phyloP scores from a whole-genome alignment of 2,113 vertebrate species.

The Sylvietta virens region DNA sequence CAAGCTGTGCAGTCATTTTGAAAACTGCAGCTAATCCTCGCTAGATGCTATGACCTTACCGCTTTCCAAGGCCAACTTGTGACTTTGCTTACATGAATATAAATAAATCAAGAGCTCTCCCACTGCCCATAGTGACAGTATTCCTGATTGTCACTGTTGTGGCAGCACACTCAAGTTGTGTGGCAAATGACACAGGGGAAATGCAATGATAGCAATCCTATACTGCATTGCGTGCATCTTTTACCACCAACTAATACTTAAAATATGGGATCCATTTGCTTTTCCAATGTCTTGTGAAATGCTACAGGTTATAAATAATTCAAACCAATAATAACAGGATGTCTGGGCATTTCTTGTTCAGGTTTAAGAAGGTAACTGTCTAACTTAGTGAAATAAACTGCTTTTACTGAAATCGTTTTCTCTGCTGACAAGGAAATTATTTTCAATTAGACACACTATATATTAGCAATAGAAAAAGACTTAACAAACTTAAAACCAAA shows the following conservation, averaged over 20 bases:
- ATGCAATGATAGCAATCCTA: not conserved
- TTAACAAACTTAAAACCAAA: not conserved
- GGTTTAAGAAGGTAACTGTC: not conserved
- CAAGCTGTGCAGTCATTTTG: not conserved
- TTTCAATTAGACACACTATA: not conserved
- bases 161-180: not conserved
- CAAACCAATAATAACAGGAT: slow-evolving; percentile 13
- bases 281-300: slow-evolving; percentile 16
- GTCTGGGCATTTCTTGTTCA: not conserved
- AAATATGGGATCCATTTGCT: slow-evolving; percentile 27
- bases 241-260: slow-evolving; percentile 15
- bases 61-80: not conserved
- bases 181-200: not conserved
- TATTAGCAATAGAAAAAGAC: not conserved
- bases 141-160: slow-evolving; percentile 5
- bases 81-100: not conserved
- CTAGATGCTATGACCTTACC: not conserved
- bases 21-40: not conserved
- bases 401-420: not conserved
- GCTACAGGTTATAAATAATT: slow-evolving; percentile 42
- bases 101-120: slow-evolving; percentile 36
- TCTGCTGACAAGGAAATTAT: not conserved
- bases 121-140: slow-evolving; percentile 35
- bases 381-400: not conserved
- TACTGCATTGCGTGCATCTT: not conserved